Evolutionary conservation across 2,113 vertebrate species (phyloP), one percentile per base, ranked within the genome.

Genomic region (Pluvianellus socialis): DNA sequence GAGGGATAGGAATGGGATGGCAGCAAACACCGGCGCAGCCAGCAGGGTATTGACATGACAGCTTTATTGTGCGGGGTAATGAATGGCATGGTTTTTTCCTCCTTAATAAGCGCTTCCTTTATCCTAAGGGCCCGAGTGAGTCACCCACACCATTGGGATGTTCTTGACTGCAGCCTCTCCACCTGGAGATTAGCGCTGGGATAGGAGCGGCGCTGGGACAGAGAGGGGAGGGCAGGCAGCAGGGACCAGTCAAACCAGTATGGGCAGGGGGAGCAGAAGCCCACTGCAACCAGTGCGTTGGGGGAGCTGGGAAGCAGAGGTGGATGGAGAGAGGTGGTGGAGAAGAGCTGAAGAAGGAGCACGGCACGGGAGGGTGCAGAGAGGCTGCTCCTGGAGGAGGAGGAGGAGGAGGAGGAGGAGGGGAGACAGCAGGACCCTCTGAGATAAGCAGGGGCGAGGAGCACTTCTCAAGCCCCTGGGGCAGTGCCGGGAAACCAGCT

Each of bases 91-190:
- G 33, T 49, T 66, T 89, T 92, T 86, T 38, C 75, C 80, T 85
- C 35, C 92, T 90, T 96, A 96, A 96, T 92, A 67, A 91, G 88
- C 2, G 21, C 94, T 95, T 96, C 93, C 92, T 93, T 85, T 96
- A 26, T 91, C 93, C 96, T 22, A 88, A 96, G 97, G 95, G 94
- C 91, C 45, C 1, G 30, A 75, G 63, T 97, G 96, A 96, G 90
- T 97, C 96, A 92, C 76, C 26, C 12, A 2, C 88, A 55, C 83
- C 91, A 68, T 10, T 71, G 91, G 89, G 92, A 91, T 66, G 79
- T 81, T 91, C 74, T 56, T 10, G 32, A 88, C 74, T 23, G 77
- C 94, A 91, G 92, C 94, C 33, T 94, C 86, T 89, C 82, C 82
- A 28, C 67, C 90, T 92, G 91, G 90, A 74, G 90, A 96, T 96